These are phyloP conservation scores for Chydorus sphaericus DNA, from an alignment of 2,888 invertebrate genomes.

Conservation along the genomic window DNA sequence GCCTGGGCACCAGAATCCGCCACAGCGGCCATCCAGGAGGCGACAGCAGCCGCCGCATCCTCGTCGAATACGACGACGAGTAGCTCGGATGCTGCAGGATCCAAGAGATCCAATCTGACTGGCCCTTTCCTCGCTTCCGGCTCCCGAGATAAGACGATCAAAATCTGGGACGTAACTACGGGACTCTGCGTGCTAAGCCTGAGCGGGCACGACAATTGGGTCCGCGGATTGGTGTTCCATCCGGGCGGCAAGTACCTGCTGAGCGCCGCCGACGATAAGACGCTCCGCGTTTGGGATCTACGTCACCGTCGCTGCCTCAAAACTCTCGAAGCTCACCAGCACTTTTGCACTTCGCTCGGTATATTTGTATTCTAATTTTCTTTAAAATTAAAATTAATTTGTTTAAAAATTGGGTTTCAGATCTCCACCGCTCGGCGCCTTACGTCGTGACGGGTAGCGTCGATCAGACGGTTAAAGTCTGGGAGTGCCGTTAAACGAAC, in stretches of 20 bases:
- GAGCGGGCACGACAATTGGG: slow-evolving; percentile 99
- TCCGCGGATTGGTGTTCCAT: slow-evolving; percentile 93
- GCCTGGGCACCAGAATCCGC: slow-evolving; percentile 94
- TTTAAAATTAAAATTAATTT: slow-evolving; percentile 73
- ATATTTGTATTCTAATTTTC: slow-evolving; percentile 48
- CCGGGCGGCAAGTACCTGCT: slow-evolving; percentile 95
- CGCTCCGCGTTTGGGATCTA: slow-evolving; percentile 94
- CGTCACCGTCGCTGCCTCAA: slow-evolving; percentile 94
- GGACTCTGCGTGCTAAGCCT: slow-evolving; percentile 86
- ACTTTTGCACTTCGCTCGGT: slow-evolving; percentile 99
- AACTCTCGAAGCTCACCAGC: slow-evolving; percentile 94
- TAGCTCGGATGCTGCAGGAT: slow-evolving; percentile 61
- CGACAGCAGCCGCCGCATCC: slow-evolving; percentile 22
- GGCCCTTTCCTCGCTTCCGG: slow-evolving; percentile 95
- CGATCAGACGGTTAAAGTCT: slow-evolving; percentile 97
- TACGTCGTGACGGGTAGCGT: slow-evolving; percentile 98
- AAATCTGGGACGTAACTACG: slow-evolving; percentile 93
- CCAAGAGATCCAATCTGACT: slow-evolving; percentile 66
- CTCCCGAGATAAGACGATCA: slow-evolving; percentile 89
- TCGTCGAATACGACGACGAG: slow-evolving; percentile 20
- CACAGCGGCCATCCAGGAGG: slow-evolving; percentile 65
- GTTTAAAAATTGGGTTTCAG: slow-evolving; percentile 54
- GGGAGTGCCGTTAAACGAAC: slow-evolving; percentile 84
- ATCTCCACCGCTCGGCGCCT: slow-evolving; percentile 96
- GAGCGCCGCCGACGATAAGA: slow-evolving; percentile 97